Evolutionary conservation across 2,113 vertebrate species (phyloP).

Genomic region (Cathartes aura): DNA sequence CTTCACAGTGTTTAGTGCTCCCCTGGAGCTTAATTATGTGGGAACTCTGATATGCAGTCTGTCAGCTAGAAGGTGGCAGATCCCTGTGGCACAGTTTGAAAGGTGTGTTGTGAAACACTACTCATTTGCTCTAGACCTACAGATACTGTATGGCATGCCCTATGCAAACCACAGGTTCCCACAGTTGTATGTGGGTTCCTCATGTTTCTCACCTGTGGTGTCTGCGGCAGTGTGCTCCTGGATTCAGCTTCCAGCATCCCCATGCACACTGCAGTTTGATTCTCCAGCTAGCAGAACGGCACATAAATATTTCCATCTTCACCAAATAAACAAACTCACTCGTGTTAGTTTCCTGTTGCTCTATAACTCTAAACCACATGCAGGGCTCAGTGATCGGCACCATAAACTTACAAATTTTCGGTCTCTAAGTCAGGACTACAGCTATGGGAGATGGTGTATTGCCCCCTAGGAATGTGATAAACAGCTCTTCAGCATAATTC

Average conservation of each 20-base stretch:
- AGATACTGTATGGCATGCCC: not conserved
- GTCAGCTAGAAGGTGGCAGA: conserved; percentile 34
- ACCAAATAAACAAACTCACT: not conserved
- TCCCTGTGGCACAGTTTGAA: not conserved
- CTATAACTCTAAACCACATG: not conserved
- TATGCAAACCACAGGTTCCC: not conserved
- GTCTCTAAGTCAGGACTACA: not conserved
- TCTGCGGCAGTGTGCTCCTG: not conserved
- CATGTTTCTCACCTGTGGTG: not conserved
- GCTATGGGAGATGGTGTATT: not conserved
- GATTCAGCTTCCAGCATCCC: not conserved
- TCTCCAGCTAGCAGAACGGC: not conserved
- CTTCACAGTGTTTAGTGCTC: conserved; percentile 9
- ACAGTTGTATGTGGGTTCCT: not conserved
- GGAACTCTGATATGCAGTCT: conserved; percentile 10
- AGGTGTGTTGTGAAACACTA: conserved; percentile 9
- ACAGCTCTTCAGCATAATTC: not conserved
- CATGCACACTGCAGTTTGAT: not conserved
- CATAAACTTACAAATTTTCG: not conserved
- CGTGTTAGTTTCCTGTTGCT: not conserved
- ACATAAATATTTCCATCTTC: not conserved
- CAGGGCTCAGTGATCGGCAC: not conserved
- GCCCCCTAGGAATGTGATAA: not conserved
- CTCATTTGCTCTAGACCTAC: not conserved
- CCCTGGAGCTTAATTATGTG: conserved; percentile 52